Conservation (phyloP, 2,888 invertebrate species). For the Gortyna flavago region DNA sequence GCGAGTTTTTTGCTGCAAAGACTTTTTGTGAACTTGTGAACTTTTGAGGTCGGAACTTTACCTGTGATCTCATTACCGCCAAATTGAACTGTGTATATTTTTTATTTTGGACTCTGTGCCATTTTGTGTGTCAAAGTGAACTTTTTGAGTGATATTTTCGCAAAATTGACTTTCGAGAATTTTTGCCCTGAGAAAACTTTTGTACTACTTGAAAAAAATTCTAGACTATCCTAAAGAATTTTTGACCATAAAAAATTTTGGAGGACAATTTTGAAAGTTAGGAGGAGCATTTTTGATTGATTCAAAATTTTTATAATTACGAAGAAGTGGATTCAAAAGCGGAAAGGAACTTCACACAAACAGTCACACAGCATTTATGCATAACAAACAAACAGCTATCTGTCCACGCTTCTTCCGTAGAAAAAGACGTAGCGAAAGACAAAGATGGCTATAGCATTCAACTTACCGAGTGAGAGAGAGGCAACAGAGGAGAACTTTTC, state of each 20-base stretch:
- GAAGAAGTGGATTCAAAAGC: slow-evolving; percentile 64
- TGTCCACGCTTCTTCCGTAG: slow-evolving; percentile 87
- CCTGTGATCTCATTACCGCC: slow-evolving; percentile 77
- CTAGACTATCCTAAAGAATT: slow-evolving; percentile 7
- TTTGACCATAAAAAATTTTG: slow-evolving; percentile 30
- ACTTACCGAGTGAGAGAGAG: slow-evolving; percentile 90
- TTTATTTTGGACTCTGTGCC: slow-evolving; percentile 72
- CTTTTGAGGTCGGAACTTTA: slow-evolving; percentile 74
- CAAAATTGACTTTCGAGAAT: slow-evolving; percentile 58
- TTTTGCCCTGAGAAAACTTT: slow-evolving; percentile 50
- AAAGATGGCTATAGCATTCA: slow-evolving; percentile 91
- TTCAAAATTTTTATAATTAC: slow-evolving; percentile 46
- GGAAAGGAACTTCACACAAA: slow-evolving; percentile 71
- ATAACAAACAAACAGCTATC: slow-evolving; percentile 85
- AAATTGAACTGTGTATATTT: slow-evolving; percentile 78
- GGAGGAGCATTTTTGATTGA: slow-evolving; percentile 33
- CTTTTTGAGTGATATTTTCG: slow-evolving; percentile 72
- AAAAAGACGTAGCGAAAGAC: slow-evolving; percentile 78
- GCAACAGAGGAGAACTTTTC: slow-evolving; percentile 90
- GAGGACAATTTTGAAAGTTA: slow-evolving; percentile 43
- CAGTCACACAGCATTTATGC: slow-evolving; percentile 84
- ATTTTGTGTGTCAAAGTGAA: slow-evolving; percentile 80
- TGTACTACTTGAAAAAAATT: slow-evolving; percentile 50
- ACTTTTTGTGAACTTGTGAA: slow-evolving; percentile 86
- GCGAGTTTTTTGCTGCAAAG: slow-evolving; percentile 79